phyloP scores from a whole-genome alignment of 37 sponge, comb jelly and placozoan species.

The Dysidea cf. avara region DNA sequence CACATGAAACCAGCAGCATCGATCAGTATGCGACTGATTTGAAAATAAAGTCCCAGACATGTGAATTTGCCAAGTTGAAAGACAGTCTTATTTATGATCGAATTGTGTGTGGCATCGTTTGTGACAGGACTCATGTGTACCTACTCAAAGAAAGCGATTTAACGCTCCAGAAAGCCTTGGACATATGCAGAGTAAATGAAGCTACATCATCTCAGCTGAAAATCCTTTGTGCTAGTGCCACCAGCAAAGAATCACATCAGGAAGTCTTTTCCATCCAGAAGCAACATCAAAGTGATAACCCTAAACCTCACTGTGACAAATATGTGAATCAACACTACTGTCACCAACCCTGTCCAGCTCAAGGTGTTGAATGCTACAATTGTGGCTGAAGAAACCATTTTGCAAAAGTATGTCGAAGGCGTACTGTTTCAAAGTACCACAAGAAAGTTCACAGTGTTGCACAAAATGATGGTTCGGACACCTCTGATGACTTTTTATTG shows the following conservation, averaged over 20 bases:
- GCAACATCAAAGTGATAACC: no score
- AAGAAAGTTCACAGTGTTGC: no score
- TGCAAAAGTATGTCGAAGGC: slow-evolving; percentile 30
- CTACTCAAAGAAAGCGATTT: slow-evolving; percentile 15
- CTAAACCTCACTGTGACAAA: no score
- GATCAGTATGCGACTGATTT: slow-evolving; percentile 33
- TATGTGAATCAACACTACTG: no score
- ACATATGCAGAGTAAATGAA: slow-evolving; percentile 40
- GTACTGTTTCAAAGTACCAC: no score
- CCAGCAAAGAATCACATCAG: neutral
- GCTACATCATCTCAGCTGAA: slow-evolving; percentile 30
- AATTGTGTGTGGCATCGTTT: slow-evolving; percentile 26
- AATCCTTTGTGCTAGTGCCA: neutral
- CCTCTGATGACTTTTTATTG: no score
- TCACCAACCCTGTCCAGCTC: slow-evolving; percentile 7
- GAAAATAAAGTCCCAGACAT: slow-evolving; percentile 1
- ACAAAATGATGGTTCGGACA: no score
- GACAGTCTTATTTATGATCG: slow-evolving; percentile 42
- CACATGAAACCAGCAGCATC: no score
- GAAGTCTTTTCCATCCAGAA: no score
- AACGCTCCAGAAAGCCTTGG: slow-evolving; percentile 17
- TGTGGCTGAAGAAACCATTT: slow-evolving; percentile 38
- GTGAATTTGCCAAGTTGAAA: slow-evolving; percentile 32
- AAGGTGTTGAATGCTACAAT: slow-evolving; percentile 31
- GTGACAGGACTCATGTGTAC: slow-evolving; percentile 6